Evolutionary conservation across 2,888 invertebrate species (phyloP).

Genomic region (Lampropteryx suffumata): DNA sequence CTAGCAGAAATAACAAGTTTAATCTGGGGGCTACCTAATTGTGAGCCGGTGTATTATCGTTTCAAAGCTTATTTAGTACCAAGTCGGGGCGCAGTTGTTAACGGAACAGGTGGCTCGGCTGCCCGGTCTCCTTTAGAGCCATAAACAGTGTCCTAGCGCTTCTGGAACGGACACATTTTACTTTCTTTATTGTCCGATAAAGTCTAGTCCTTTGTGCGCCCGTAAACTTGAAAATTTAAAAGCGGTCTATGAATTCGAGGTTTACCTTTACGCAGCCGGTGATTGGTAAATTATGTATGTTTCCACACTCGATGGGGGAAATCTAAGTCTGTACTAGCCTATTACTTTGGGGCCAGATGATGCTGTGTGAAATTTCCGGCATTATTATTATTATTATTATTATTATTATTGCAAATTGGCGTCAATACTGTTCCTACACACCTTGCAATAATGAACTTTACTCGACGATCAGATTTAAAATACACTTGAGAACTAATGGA

Average conservation of each 20-base stretch:
- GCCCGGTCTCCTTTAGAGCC: slow-evolving; percentile 50
- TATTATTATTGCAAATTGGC: no score
- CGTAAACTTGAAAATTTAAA: slow-evolving; percentile 71
- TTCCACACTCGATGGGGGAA: slow-evolving; percentile 31
- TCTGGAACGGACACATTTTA: slow-evolving; percentile 71
- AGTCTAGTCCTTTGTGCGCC: slow-evolving; percentile 68
- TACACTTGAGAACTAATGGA: no score
- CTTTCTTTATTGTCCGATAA: slow-evolving; percentile 71
- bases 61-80: slow-evolving; percentile 29
- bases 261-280: slow-evolving; percentile 43
- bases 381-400: no score
- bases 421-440: no score
- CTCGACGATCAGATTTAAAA: no score
- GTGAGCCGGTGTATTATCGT: slow-evolving; percentile 27
- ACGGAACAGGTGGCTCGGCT: slow-evolving; percentile 53
- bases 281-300: slow-evolving; percentile 69
- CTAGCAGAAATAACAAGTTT: slow-evolving; percentile 16
- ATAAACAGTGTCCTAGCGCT: slow-evolving; percentile 56
- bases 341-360: no score
- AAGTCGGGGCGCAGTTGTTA: slow-evolving; percentile 26
- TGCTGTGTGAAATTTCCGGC: no score
- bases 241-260: slow-evolving; percentile 66
- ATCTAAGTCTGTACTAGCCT: no score
- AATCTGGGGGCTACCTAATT: slow-evolving; percentile 23
- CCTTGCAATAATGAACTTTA: no score